Base-by-base conservation (phyloP, 2,888 invertebrate genomes). In the Hyposoter didymator region DNA sequence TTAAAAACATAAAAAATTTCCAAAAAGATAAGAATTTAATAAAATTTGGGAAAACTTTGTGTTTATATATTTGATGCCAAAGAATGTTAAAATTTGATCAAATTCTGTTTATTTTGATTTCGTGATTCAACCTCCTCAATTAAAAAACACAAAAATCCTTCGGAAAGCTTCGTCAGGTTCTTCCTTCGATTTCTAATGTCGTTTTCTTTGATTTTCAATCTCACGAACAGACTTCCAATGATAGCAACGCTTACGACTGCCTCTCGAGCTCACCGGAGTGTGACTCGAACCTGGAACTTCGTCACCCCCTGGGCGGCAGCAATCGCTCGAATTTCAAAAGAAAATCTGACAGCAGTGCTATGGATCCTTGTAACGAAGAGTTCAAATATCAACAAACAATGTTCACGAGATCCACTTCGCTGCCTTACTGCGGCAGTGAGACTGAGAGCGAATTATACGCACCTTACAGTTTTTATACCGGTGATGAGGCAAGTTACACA, bases 391-490 rank as follows among this genome's bases (percentile, higher is more conserved):
- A 94, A 87, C 95, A 95, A 89, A 94, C 95, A 84, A 89, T 91
- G 79, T 95, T 95, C 90, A 94, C 95, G 86, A 95, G 96, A 91
- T 95, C 97, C 66, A 95, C 95, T 90, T 97, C 97, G 3, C 95
- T 97, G 72, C 97, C 97, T 7, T 97, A 97, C 93, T 97, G 97
- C 92, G 97, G 97, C 85, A 97, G 97, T 92, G 97, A 97, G 93
- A 95, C 96, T 79, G 98, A 97, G 93, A 97, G 97, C 78, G 97
- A 98, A 92, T 97, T 97, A 85, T 97, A 97, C 91, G 96, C 97
- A 10, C 97, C 97, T 0, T 97, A 97, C 93, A 96, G 97, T 92
- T 97, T 97, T 93, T 97, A 96, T 92, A 95, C 95, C 88, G 95
- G 95, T 12, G 95, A 95, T 88, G 96, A 96, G 89, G 95, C 95